Evolutionary conservation across 2,113 vertebrate genomes (phyloP).

Genomic region (Sphyrna mokarran): DNA sequence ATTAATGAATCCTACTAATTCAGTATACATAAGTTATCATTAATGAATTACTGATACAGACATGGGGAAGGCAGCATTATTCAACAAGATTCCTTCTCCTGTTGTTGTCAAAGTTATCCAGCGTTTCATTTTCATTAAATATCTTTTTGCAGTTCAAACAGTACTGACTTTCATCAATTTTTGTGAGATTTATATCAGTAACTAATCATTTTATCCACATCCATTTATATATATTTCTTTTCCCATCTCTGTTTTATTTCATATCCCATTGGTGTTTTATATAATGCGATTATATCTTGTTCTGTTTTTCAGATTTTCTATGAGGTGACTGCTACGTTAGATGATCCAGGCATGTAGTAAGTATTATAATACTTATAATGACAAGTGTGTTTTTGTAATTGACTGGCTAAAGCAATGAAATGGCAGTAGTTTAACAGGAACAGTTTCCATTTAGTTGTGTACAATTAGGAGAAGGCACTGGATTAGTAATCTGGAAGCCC

Average conservation of each 20-base stretch:
- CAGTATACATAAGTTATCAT: background rate
- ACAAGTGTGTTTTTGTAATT: background rate
- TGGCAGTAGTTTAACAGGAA: background rate
- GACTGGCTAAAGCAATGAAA: background rate
- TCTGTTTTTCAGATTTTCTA: slow-evolving; percentile 48
- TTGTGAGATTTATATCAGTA: background rate
- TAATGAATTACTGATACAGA: background rate
- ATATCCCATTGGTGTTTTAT: background rate
- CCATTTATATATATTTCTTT: background rate
- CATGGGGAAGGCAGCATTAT: background rate
- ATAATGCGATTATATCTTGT: background rate
- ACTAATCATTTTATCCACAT: background rate
- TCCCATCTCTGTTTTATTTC: background rate
- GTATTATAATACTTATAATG: slow-evolving; percentile 41
- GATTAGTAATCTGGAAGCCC: too few species aligned
- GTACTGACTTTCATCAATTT: background rate
- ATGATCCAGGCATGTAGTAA: slow-evolving; percentile 53
- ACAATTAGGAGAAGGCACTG: background rate
- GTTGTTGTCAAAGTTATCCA: background rate
- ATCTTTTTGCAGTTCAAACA: background rate
- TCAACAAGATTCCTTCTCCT: background rate
- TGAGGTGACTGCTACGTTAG: slow-evolving; percentile 43
- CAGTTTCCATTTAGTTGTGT: background rate
- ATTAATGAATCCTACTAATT: background rate
- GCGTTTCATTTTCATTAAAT: background rate